Percentiles rank a stretch among this genome's conserved stretches.
phyloP scores from a whole-genome alignment of 1,140 invertebrate genomes.

The Drosophila paulistorum region DNA sequence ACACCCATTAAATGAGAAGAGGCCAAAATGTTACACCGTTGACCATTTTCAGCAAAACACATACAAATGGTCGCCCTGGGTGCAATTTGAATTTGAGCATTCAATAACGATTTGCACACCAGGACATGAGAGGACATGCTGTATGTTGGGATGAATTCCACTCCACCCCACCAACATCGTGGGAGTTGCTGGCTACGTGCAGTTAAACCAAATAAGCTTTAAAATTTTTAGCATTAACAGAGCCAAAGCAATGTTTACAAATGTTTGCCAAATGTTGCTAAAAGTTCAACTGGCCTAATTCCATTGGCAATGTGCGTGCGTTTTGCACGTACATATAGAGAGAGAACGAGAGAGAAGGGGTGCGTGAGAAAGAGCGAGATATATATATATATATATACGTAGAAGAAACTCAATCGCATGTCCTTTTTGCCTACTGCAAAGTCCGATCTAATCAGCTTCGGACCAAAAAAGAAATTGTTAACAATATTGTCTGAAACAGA shows the following conservation, averaged over 20 bases:
- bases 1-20: constrained; percentile 25
- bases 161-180: no score
- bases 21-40: constrained; percentile 37
- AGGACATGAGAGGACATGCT: constrained; percentile 23
- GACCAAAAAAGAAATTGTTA: constrained; percentile 70
- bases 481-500: constrained; percentile 62
- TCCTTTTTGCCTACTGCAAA: constrained; percentile 20
- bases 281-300: constrained; percentile 38
- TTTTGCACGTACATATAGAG: constrained; percentile 56
- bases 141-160: constrained; percentile 9
- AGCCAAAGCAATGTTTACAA: constrained; percentile 50
- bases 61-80: constrained; percentile 62
- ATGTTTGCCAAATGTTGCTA: constrained; percentile 35
- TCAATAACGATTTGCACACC: constrained; percentile 76
- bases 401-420: constrained; percentile 29
- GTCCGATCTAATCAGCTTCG: constrained; percentile 72
- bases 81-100: constrained; percentile 75
- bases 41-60: constrained; percentile 60
- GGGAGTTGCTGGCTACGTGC: constrained; percentile 31
- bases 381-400: constrained; percentile 14
- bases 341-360: constrained; percentile 28
- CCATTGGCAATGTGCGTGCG: constrained; percentile 32
- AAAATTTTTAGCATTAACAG: constrained; percentile 62
- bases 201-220: constrained; percentile 61
- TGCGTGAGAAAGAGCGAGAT: background rate